These are phyloP conservation scores for Cepaea hortensis DNA, from an alignment of 2,888 invertebrate species.

Conservation along the genomic window DNA sequence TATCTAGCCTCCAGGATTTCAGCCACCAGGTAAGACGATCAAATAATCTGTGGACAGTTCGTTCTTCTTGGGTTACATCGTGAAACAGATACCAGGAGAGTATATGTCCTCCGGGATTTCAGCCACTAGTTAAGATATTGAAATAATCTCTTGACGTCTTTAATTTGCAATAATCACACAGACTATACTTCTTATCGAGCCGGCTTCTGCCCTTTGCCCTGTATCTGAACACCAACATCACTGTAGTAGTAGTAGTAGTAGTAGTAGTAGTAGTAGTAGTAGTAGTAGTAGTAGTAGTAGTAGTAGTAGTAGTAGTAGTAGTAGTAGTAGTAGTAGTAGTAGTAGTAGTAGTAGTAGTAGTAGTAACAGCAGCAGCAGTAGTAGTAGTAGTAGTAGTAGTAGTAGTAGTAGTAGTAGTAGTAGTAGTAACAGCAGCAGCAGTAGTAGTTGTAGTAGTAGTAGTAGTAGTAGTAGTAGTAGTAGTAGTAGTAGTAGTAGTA, in stretches of 20 bases:
- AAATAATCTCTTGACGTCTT: slow-evolving; percentile 54
- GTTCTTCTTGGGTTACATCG: slow-evolving; percentile 74
- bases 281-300: slow-evolving; percentile 10
- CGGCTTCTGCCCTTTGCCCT: no score
- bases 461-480: background rate
- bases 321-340: background rate
- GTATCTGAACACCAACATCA: no score
- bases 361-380: background rate
- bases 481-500: slow-evolving; percentile 10
- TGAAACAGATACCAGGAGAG: slow-evolving; percentile 72
- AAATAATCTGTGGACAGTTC: slow-evolving; percentile 62
- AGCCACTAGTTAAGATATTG: slow-evolving; percentile 47
- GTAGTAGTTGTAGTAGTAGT: background rate
- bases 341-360: background rate
- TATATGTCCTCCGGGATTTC: slow-evolving; percentile 84
- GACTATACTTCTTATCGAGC: no score
- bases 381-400: background rate
- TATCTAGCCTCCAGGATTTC: slow-evolving; percentile 84
- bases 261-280: background rate
- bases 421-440: background rate
- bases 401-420: slow-evolving; percentile 14
- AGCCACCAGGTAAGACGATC: slow-evolving; percentile 47
- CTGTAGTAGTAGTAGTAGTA: background rate
- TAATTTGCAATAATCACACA: no score
- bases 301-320: background rate